Evolutionary conservation across 2,888 invertebrate genomes (phyloP).

Genomic region (Ypsolopha sequella): DNA sequence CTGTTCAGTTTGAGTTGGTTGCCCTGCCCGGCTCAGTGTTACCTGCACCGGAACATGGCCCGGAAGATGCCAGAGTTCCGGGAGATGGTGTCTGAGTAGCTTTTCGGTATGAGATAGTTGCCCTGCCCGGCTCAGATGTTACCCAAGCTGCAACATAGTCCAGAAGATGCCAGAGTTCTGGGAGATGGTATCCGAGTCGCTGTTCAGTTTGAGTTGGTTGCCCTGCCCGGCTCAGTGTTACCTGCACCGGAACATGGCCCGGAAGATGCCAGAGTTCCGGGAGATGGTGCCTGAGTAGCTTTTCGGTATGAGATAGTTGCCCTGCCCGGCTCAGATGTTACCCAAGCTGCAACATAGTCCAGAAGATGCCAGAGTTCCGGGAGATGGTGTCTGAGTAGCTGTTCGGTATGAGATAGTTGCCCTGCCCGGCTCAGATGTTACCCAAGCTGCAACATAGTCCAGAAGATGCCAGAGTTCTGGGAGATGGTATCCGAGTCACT

Average conservation of each 20-base stretch:
- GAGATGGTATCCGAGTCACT: conserved; percentile 90
- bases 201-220: no score
- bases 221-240: no score
- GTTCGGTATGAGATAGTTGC: conserved; percentile 85
- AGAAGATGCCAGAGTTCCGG: conserved; percentile 95
- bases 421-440: conserved; percentile 97
- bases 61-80: conserved; percentile 97
- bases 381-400: conserved; percentile 90
- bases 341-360: conserved; percentile 96
- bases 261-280: no score
- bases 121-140: conserved; percentile 98
- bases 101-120: conserved; percentile 85
- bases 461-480: conserved; percentile 95
- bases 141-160: no score
- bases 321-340: conserved; percentile 23
- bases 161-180: no score
- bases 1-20: conserved; percentile 91
- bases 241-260: no score
- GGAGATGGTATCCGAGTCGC: no score
- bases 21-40: conserved; percentile 22
- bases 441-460: conserved; percentile 96
- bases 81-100: conserved; percentile 87
- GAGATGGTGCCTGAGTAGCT: no score
- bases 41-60: conserved; percentile 96
- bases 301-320: no score